These are phyloP conservation scores for Hydrotaea cyrtoneurina DNA, from an alignment of 2,888 invertebrate species.

Conservation along the genomic window DNA sequence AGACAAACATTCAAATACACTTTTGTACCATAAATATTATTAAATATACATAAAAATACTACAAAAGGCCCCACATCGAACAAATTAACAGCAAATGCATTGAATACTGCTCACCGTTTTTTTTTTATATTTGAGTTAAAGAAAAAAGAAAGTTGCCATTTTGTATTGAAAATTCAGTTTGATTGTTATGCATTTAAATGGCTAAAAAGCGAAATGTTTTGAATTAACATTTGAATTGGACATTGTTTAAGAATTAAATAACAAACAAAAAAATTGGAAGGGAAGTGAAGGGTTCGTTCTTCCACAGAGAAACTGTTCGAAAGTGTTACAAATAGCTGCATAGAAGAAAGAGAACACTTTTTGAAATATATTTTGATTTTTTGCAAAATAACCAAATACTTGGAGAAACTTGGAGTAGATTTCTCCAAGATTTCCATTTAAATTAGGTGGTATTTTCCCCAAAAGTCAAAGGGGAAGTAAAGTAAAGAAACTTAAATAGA, in stretches of 20 bases:
- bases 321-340: neutral
- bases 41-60: slow-evolving; percentile 29
- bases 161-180: neutral
- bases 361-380: too few relatives aligned
- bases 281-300: neutral
- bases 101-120: slow-evolving; percentile 27
- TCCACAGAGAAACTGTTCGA: neutral
- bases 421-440: too few relatives aligned
- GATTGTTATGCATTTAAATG: neutral
- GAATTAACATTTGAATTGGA: neutral
- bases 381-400: neutral
- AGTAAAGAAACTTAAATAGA: too few relatives aligned
- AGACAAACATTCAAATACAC: neutral
- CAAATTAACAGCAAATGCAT: slow-evolving; percentile 21
- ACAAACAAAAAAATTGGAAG: too few relatives aligned
- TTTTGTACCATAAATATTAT: slow-evolving; percentile 46
- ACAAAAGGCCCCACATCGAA: slow-evolving; percentile 35
- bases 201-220: slow-evolving; percentile 4
- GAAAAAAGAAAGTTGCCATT: slow-evolving; percentile 59
- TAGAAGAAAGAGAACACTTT: neutral
- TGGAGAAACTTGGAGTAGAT: too few relatives aligned
- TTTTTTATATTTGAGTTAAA: too few relatives aligned
- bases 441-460: too few relatives aligned
- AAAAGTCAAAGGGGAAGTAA: too few relatives aligned
- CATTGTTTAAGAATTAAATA: neutral